These are phyloP conservation scores for Drosophila pandora DNA, from an alignment of 1,140 invertebrate genomes.

Conservation along the genomic window DNA sequence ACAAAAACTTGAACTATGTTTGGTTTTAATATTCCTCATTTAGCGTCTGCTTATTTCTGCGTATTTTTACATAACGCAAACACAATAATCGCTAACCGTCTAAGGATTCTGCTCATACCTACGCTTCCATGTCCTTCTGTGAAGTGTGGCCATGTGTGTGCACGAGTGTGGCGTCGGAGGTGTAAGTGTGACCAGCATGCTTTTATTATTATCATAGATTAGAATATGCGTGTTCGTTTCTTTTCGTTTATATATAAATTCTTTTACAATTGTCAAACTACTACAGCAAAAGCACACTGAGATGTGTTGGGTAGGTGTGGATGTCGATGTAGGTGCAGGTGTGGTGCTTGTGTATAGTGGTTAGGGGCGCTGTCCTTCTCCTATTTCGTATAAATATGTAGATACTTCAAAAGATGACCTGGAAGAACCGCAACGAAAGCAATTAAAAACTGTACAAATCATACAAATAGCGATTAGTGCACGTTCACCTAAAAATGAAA, in stretches of 20 bases:
- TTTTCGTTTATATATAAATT: slow-evolving; percentile 69
- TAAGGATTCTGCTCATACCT: slow-evolving; percentile 35
- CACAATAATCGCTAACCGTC: slow-evolving; percentile 28
- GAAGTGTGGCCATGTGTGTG: not conserved
- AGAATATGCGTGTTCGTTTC: slow-evolving; percentile 49
- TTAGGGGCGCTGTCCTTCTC: not conserved
- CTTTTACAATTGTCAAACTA: slow-evolving; percentile 80
- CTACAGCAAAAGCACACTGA: slow-evolving; percentile 79
- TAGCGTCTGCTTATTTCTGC: slow-evolving; percentile 6
- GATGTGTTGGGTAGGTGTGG: slow-evolving; percentile 34
- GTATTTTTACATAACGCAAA: slow-evolving; percentile 41
- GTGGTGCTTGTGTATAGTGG: not conserved
- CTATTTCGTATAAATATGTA: slow-evolving; percentile 21
- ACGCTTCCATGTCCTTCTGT: slow-evolving; percentile 19
- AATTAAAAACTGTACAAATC: slow-evolving; percentile 45
- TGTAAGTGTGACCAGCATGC: slow-evolving; percentile 50
- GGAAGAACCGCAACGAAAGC: slow-evolving; percentile 74
- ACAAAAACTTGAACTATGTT: slow-evolving; percentile 55
- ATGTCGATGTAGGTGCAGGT: slow-evolving; percentile 2
- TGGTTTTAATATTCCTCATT: slow-evolving; percentile 4
- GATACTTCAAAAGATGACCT: slow-evolving; percentile 43
- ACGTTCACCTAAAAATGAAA: slow-evolving; percentile 55
- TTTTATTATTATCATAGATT: slow-evolving; percentile 66
- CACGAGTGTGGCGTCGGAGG: not conserved
- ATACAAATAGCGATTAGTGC: slow-evolving; percentile 36